These are phyloP conservation scores for Cephus runcator DNA, from an alignment of 2,888 invertebrate genomes.

Conservation along the genomic window DNA sequence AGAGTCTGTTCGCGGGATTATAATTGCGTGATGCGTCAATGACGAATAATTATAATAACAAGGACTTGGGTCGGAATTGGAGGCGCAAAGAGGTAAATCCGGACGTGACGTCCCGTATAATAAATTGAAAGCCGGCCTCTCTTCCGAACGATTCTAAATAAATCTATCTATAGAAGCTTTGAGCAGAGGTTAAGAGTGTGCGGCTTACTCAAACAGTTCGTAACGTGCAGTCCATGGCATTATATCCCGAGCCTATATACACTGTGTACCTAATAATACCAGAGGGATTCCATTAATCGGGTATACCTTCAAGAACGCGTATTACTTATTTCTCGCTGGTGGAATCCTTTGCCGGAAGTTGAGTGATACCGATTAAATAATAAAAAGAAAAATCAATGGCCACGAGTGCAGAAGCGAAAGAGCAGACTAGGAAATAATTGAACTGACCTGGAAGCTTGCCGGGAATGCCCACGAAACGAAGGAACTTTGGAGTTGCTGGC, in stretches of 20 bases:
- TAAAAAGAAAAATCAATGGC: background rate
- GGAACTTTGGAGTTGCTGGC: conserved; percentile 66
- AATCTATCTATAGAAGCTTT: background rate
- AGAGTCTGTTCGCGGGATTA: background rate
- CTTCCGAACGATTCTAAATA: background rate
- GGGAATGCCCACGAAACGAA: conserved; percentile 77
- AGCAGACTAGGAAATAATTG: background rate
- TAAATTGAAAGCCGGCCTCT: background rate
- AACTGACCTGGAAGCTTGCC: conserved; percentile 80
- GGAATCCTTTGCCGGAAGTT: background rate
- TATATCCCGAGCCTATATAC: background rate
- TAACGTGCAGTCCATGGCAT: background rate
- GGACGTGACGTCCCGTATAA: background rate
- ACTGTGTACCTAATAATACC: background rate
- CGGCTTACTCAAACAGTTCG: background rate
- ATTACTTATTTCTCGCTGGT: background rate
- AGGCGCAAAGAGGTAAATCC: background rate
- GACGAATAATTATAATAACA: background rate
- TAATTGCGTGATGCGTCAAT: background rate
- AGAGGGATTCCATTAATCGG: background rate
- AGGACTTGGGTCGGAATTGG: background rate
- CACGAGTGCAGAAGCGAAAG: no score
- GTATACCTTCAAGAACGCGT: background rate
- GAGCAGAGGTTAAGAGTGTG: background rate
- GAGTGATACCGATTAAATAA: background rate